These are phyloP conservation scores for Drosophila trichaetosa DNA, from an alignment of 2,888 invertebrate genomes.

Conservation along the genomic window DNA sequence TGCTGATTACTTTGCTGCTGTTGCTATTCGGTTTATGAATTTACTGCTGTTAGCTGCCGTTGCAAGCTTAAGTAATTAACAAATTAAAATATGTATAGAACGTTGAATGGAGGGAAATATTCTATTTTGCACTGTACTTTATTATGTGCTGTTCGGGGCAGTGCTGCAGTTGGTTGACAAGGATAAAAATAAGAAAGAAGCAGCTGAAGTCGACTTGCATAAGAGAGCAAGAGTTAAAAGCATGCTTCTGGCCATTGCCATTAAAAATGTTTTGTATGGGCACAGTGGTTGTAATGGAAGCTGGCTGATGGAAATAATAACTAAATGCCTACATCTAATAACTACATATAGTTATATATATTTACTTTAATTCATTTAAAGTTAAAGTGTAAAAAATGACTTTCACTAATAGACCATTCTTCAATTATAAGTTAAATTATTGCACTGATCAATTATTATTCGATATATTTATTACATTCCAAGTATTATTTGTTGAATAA, in stretches of 20 bases:
- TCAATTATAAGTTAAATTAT: neutral
- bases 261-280: conserved; percentile 46
- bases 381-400: neutral
- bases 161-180: conserved; percentile 33
- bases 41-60: conserved; percentile 50
- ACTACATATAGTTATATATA: neutral
- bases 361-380: neutral
- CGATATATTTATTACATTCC: conserved; percentile 2
- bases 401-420: neutral
- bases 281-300: conserved; percentile 34
- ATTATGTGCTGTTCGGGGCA: conserved; percentile 12
- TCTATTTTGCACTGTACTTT: neutral
- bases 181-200: conserved; percentile 12
- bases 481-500: neutral
- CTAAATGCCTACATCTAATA: neutral
- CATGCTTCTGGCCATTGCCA: conserved; percentile 39
- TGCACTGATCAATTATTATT: neutral
- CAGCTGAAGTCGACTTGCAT: conserved; percentile 17
- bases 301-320: conserved; percentile 17
- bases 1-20: conserved; percentile 71
- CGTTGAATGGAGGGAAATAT: conserved; percentile 36
- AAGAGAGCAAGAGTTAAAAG: conserved; percentile 33
- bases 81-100: conserved; percentile 74
- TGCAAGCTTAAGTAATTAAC: conserved; percentile 75
- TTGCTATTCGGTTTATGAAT: conserved; percentile 67